Percentiles rank a stretch among this genome's conserved stretches.
phyloP scores from a whole-genome alignment of 2,113 vertebrate genomes.

The Neomonachus schauinslandi region DNA sequence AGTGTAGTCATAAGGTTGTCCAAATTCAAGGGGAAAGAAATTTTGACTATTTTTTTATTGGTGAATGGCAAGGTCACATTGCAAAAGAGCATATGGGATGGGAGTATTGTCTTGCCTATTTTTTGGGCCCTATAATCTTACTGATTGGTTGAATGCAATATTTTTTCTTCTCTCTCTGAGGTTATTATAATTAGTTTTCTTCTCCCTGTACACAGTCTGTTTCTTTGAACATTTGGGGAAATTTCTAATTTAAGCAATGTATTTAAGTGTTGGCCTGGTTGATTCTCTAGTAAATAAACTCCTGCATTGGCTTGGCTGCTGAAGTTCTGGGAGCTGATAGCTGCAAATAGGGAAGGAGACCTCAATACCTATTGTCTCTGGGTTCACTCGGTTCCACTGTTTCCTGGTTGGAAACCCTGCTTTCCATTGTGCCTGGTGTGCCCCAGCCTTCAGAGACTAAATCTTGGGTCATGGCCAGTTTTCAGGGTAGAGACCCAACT shows the following conservation, averaged over 20 bases:
- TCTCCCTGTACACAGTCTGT: neutral
- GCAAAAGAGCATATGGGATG: neutral
- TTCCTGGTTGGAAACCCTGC: neutral
- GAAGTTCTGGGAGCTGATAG: neutral
- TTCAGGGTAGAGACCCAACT: neutral
- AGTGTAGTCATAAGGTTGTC: neutral
- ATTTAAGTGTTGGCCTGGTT: neutral
- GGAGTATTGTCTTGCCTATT: neutral
- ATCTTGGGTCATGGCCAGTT: neutral
- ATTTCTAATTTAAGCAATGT: neutral
- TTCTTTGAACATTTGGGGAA: neutral
- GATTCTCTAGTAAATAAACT: neutral
- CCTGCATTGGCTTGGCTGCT: neutral
- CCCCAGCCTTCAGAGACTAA: no score
- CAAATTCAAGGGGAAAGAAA: neutral
- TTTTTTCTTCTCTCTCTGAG: neutral
- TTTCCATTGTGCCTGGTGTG: neutral
- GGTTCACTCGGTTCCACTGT: neutral
- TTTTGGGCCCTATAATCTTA: neutral
- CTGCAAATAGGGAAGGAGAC: neutral
- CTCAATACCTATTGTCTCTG: neutral
- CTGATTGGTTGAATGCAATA: neutral
- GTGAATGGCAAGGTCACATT: neutral
- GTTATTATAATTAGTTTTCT: neutral
- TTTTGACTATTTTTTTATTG: neutral